Percentiles rank a stretch among this genome's conserved stretches.
Evolutionary conservation across 2,113 vertebrate species (phyloP).

Genomic region (Setophaga petechia): DNA sequence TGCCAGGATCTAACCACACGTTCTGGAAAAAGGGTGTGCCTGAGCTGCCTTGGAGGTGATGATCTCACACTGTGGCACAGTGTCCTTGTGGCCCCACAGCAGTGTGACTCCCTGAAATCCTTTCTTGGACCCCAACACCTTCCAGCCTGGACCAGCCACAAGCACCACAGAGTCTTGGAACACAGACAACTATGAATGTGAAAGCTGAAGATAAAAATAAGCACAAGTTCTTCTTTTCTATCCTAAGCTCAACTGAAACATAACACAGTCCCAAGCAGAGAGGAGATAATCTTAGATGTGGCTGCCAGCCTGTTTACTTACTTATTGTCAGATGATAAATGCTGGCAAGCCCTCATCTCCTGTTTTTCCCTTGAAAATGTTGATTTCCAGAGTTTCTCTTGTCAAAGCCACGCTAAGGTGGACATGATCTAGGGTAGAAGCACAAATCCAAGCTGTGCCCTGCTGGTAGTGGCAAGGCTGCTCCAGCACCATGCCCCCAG

Average conservation of each 20-base stretch:
- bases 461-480: neutral
- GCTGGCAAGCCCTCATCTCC: neutral
- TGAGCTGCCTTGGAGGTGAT: neutral
- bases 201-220: neutral
- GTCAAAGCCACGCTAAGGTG: neutral
- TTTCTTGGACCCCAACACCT: neutral
- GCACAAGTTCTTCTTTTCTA: neutral
- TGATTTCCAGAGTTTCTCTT: neutral
- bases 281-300: neutral
- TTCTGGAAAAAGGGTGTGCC: neutral
- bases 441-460: neutral
- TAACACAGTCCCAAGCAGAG: neutral
- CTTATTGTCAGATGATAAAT: neutral
- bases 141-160: neutral
- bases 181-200: neutral
- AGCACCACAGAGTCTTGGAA: neutral
- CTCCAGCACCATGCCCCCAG: neutral
- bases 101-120: neutral
- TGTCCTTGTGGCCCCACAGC: fast-evolving
- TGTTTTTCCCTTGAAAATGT: neutral
- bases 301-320: neutral
- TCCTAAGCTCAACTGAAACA: neutral
- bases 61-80: fast-evolving
- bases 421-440: neutral
- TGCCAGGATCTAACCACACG: neutral